Percentiles rank a stretch among this genome's conserved stretches.
phyloP scores from a whole-genome alignment of 2,888 invertebrate species.

The Tanypteryx hageni region DNA sequence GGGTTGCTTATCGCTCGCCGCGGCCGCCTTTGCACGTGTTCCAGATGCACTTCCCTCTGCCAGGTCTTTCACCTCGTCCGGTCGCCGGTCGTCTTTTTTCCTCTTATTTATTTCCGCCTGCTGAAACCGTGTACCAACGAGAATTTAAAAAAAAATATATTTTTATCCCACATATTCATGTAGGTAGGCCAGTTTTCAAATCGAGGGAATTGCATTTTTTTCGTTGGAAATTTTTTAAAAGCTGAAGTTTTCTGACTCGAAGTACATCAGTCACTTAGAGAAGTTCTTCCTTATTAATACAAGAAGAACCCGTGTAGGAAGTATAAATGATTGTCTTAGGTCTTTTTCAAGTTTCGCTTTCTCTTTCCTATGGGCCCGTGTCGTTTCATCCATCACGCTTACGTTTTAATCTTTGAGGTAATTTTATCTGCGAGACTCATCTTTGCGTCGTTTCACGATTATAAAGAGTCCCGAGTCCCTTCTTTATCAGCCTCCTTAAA shows the following conservation, averaged over 20 bases:
- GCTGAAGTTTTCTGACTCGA: no score
- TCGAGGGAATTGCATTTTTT: no score
- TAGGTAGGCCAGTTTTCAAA: background rate
- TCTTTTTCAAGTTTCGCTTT: background rate
- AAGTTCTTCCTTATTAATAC: no score
- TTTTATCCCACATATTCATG: background rate
- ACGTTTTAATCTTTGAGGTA: background rate
- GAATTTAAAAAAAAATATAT: background rate
- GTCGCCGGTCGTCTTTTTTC: conserved; percentile 4
- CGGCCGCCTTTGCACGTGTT: background rate
- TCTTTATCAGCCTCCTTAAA: background rate
- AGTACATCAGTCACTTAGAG: no score
- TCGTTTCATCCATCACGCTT: background rate
- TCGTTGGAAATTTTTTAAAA: no score
- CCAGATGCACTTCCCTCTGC: conserved; percentile 1
- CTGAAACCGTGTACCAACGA: background rate
- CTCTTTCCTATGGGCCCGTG: background rate
- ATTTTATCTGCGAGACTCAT: background rate
- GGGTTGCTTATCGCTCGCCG: conserved; percentile 34
- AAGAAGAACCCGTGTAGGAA: background rate
- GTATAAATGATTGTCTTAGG: background rate
- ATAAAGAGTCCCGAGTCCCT: background rate
- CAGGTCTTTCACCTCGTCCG: conserved; percentile 49
- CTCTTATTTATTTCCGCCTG: background rate
- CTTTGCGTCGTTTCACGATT: background rate